Conservation (phyloP, 2,113 vertebrate genomes). For the Trogon melanurus region DNA sequence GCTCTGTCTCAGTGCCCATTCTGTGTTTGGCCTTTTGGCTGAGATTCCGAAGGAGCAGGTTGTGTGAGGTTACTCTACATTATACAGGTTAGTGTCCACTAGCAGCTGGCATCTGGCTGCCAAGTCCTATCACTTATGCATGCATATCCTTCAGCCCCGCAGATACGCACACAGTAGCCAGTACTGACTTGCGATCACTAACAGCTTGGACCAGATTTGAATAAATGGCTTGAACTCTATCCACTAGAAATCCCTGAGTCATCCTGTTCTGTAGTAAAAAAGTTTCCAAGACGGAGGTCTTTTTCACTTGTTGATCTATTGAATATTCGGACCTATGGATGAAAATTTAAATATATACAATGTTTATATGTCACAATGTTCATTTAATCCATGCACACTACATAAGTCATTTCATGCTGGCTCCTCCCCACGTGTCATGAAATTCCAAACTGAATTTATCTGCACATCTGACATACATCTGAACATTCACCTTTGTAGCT, state of each 20-base stretch:
- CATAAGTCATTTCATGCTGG: neutral
- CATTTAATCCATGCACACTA: neutral
- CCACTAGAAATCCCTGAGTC: conserved; percentile 37
- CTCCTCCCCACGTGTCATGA: neutral
- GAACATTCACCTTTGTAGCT: neutral
- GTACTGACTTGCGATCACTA: neutral
- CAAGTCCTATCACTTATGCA: neutral
- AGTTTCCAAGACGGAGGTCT: neutral
- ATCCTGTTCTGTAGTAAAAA: conserved; percentile 8
- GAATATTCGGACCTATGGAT: neutral
- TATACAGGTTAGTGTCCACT: neutral
- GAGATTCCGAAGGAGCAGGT: neutral
- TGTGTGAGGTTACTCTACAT: conserved; percentile 30
- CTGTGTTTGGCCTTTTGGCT: conserved; percentile 22
- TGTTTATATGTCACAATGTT: neutral
- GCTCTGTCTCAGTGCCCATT: neutral
- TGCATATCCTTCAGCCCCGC: neutral
- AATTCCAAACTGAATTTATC: neutral
- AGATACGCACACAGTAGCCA: neutral
- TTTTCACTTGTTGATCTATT: neutral
- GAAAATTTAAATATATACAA: neutral
- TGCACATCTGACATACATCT: neutral
- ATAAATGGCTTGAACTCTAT: neutral
- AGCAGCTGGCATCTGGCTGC: neutral
- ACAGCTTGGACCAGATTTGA: neutral